phyloP scores from a whole-genome alignment of 2,113 vertebrate genomes.

The Tapirus terrestris region DNA sequence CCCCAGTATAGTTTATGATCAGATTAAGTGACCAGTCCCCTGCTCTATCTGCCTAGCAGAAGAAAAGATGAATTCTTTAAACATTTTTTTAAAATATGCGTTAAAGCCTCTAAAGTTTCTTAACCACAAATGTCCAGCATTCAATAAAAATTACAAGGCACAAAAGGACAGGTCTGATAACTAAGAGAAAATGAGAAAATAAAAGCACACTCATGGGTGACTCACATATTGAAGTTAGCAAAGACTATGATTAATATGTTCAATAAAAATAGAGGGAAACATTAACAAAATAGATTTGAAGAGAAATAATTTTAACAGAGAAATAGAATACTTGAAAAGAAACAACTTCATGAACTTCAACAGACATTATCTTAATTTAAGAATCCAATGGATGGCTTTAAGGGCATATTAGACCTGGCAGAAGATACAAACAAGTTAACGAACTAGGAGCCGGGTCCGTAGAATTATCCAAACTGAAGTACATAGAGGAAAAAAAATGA shows the following conservation, averaged over 20 bases:
- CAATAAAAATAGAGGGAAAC: background rate
- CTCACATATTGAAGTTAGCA: background rate
- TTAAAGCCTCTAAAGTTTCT: background rate
- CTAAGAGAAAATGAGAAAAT: conserved; percentile 12
- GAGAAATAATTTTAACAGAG: background rate
- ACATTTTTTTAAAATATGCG: background rate
- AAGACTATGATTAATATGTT: background rate
- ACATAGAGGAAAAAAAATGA: background rate
- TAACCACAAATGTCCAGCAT: background rate
- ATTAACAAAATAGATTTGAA: background rate
- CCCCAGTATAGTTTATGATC: background rate
- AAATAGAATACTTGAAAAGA: background rate
- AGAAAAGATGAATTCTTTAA: background rate
- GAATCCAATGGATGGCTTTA: background rate
- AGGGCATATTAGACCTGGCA: background rate
- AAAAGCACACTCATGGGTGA: background rate
- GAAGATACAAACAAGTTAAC: background rate
- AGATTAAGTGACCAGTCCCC: background rate
- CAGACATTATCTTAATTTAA: background rate
- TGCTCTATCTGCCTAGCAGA: background rate
- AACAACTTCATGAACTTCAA: background rate
- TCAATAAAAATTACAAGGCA: background rate
- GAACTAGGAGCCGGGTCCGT: background rate
- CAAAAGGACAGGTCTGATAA: background rate
- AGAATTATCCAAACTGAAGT: background rate